These are phyloP conservation scores for Eubasilissa splendida DNA, from an alignment of 2,888 invertebrate species.

Conservation along the genomic window DNA sequence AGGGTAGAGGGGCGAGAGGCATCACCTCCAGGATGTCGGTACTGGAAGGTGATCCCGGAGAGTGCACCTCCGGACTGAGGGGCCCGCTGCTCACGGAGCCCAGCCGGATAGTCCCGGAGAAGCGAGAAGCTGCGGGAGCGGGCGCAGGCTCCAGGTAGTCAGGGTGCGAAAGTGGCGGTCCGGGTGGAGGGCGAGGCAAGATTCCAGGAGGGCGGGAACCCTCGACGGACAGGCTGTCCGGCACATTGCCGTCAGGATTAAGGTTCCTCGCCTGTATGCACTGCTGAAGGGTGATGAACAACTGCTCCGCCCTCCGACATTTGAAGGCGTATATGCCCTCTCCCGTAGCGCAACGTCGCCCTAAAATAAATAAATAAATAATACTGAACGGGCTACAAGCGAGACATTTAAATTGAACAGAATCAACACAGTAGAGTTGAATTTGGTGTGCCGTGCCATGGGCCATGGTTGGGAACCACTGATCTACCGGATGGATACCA, in stretches of 20 bases:
- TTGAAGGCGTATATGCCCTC: conserved; percentile 96
- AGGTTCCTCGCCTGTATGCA: conserved; percentile 81
- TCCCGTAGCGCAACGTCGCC: conserved; percentile 89
- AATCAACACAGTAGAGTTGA: no score
- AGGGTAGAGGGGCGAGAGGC: conserved; percentile 69
- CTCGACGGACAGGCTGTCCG: conserved; percentile 48
- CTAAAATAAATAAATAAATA: conserved; percentile 62
- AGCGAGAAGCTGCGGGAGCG: conserved; percentile 54
- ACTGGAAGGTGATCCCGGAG: conserved; percentile 73
- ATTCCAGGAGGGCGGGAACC: conserved; percentile 47
- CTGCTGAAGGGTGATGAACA: conserved; percentile 90
- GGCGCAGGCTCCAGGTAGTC: conserved; percentile 58
- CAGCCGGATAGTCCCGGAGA: conserved; percentile 59
- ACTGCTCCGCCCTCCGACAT: conserved; percentile 87
- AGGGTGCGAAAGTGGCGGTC: conserved; percentile 51
- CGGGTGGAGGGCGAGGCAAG: conserved; percentile 56
- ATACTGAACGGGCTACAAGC: no score
- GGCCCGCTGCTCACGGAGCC: conserved; percentile 62
- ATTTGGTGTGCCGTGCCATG: no score
- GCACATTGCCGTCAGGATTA: conserved; percentile 24
- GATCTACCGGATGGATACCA: no score
- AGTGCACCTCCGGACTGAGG: conserved; percentile 62
- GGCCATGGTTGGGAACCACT: no score
- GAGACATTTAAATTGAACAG: no score
- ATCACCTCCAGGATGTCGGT: conserved; percentile 73